These are phyloP conservation scores for Sorex fumeus DNA, from an alignment of 2,113 vertebrate genomes.

Conservation along the genomic window DNA sequence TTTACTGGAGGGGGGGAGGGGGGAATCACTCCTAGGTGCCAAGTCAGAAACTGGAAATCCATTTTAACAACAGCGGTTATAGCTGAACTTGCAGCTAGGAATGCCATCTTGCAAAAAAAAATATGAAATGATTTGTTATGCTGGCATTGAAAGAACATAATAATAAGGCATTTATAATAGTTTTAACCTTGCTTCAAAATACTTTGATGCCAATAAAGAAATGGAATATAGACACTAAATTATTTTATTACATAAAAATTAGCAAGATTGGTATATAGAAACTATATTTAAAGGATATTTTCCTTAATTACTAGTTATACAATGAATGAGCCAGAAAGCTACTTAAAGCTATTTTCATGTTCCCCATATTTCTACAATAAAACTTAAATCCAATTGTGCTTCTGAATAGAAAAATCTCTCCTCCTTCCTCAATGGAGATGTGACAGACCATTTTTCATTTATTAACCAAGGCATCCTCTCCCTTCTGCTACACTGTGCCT, in stretches of 20 bases:
- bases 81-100: constrained; percentile 48
- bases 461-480: not conserved
- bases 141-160: constrained; percentile 42
- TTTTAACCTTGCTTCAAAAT: constrained; percentile 63
- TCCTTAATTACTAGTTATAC: constrained; percentile 58
- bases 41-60: constrained; percentile 53
- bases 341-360: constrained; percentile 45
- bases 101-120: constrained; percentile 27
- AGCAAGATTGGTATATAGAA: constrained; percentile 55
- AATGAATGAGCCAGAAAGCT: constrained; percentile 54
- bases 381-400: constrained; percentile 34
- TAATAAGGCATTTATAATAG: constrained; percentile 47
- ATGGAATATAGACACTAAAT: constrained; percentile 36
- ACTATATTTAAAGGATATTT: constrained; percentile 65
- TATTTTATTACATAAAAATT: constrained; percentile 47
- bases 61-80: constrained; percentile 38
- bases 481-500: not conserved
- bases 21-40: constrained; percentile 14
- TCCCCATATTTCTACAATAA: constrained; percentile 49
- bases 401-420: constrained; percentile 54
- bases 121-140: not conserved
- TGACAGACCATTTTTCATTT: not conserved
- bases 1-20: constrained; percentile 1
- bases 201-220: constrained; percentile 68
- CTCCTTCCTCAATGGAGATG: not conserved